A percentile compares a stretch with the other conserved stretches of the same genome.
Conservation (phyloP, 2,888 invertebrate genomes). For the Drosophila sordidula region DNA sequence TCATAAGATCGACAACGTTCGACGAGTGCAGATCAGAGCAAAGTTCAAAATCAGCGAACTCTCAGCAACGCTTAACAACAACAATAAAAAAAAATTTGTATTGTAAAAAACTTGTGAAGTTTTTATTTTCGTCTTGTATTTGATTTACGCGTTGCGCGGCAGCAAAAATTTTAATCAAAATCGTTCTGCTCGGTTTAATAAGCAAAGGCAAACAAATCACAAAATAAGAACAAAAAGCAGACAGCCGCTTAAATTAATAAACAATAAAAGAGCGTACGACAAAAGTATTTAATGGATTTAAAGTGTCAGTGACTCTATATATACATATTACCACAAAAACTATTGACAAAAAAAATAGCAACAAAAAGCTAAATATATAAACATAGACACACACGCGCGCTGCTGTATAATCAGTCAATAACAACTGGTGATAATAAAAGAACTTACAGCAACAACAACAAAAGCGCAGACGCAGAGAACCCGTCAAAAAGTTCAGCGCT, state of each 20-base stretch:
- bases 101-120: constrained; percentile 45
- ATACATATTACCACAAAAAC: constrained; percentile 34
- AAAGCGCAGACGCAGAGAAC: constrained; percentile 33
- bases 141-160: constrained; percentile 38
- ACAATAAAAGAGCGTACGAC: constrained; percentile 57
- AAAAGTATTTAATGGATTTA: constrained; percentile 69
- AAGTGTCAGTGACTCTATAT: constrained; percentile 83
- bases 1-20: constrained; percentile 85
- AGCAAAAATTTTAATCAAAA: constrained; percentile 13
- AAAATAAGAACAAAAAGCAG: constrained; percentile 43
- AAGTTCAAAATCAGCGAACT: constrained; percentile 27
- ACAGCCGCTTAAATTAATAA: constrained; percentile 60
- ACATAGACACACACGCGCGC: constrained; percentile 43
- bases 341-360: constrained; percentile 33
- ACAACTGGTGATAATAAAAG: constrained; percentile 75
- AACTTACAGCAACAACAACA: constrained; percentile 74
- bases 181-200: constrained; percentile 43
- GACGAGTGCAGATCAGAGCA: constrained; percentile 79
- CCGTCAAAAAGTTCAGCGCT: constrained; percentile 23
- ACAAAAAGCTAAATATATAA: constrained; percentile 43
- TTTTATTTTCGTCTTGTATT: constrained; percentile 20
- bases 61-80: neutral
- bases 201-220: constrained; percentile 36
- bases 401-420: constrained; percentile 71
- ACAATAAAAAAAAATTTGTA: neutral